phyloP scores from a whole-genome alignment of 2,113 vertebrate species.

The Ondatra zibethicus region DNA sequence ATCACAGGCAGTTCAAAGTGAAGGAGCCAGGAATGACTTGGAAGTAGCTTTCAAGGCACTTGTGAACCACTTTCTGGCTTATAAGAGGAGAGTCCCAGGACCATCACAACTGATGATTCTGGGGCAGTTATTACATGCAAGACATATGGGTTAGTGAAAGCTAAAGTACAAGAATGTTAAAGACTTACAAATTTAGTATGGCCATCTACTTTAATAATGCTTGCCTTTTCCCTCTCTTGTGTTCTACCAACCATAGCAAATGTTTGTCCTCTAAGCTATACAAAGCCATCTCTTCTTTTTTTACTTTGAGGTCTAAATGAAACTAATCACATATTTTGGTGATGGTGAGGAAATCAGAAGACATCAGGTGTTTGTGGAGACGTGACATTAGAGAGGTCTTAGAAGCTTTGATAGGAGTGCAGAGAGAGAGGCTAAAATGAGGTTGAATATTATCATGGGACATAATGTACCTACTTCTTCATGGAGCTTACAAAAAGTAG shows the following conservation, averaged over 20 bases:
- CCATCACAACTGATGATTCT: background rate
- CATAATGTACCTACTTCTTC: constrained; percentile 10
- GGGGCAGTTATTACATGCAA: background rate
- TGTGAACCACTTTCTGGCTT: background rate
- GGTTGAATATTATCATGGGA: constrained; percentile 29
- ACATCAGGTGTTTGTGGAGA: constrained; percentile 40
- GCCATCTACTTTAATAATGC: constrained; percentile 31
- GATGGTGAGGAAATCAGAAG: background rate
- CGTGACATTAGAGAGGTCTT: background rate
- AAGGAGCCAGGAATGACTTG: constrained; percentile 43
- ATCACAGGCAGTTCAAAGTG: background rate
- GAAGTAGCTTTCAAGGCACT: background rate
- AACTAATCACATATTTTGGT: constrained; percentile 18
- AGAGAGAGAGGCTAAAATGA: constrained; percentile 38
- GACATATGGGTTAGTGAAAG: background rate
- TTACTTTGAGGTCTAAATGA: constrained; percentile 35
- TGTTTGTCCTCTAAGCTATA: constrained; percentile 5
- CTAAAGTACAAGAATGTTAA: constrained; percentile 43
- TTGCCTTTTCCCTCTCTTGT: constrained; percentile 24
- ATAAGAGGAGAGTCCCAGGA: background rate
- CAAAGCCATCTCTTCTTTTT: constrained; percentile 29
- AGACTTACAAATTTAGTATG: background rate
- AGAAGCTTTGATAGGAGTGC: constrained; percentile 28
- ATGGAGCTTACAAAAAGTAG: background rate
- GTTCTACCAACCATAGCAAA: constrained; percentile 1